Evolutionary conservation across 2,888 invertebrate genomes (phyloP).

Genomic region (Synanthedon vespiformis): DNA sequence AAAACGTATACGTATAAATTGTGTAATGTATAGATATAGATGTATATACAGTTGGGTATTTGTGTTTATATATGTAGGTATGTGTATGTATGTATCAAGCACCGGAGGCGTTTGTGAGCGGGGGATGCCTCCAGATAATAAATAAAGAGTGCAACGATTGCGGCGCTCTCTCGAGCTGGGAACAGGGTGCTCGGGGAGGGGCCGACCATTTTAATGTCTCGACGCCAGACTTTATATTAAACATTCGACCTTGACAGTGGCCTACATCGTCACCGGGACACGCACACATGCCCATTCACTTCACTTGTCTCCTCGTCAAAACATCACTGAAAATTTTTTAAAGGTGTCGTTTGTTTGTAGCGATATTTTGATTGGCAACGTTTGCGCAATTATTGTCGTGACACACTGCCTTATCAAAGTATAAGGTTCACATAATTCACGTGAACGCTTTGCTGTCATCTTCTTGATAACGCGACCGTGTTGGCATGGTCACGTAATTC

Average conservation of each 20-base stretch:
- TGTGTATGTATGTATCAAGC: constrained; percentile 2
- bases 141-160: constrained; percentile 70
- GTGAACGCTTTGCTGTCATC: no score
- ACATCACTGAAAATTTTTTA: neutral
- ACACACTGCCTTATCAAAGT: no score
- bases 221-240: constrained; percentile 71
- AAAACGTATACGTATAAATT: constrained; percentile 1
- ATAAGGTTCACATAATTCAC: no score
- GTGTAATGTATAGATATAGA: no score
- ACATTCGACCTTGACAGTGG: constrained; percentile 70
- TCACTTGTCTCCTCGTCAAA: constrained; percentile 6
- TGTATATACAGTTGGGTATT: constrained; percentile 3
- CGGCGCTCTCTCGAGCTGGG: constrained; percentile 51
- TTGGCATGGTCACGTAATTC: no score
- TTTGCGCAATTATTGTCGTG: no score
- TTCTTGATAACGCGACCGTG: no score
- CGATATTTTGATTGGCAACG: no score
- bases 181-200: constrained; percentile 58
- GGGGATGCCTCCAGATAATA: constrained; percentile 62
- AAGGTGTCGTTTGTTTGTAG: no score
- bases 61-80: constrained; percentile 3
- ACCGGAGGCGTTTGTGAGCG: constrained; percentile 10
- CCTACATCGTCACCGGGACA: constrained; percentile 67
- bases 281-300: constrained; percentile 48
- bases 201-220: constrained; percentile 70